Percentiles rank a stretch among this genome's conserved stretches.
Evolutionary conservation across 2,797 vertebrate genomes (phyloP).

Genomic region (Podargus strigoides): DNA sequence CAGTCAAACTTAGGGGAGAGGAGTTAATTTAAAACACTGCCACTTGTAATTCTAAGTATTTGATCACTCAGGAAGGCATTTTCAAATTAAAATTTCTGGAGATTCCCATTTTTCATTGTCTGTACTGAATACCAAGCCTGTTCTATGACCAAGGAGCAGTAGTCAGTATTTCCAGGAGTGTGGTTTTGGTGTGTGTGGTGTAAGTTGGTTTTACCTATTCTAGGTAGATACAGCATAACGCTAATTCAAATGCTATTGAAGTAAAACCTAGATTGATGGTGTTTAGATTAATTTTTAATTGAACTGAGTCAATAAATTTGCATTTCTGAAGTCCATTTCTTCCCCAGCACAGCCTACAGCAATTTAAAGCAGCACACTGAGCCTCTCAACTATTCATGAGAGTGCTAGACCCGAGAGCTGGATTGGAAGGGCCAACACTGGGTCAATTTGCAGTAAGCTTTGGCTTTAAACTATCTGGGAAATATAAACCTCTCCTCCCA

Average conservation of each 20-base stretch:
- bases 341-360: accelerated
- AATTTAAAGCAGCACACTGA: background rate
- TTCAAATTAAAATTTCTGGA: background rate
- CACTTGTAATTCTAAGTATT: background rate
- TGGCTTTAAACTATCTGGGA: background rate
- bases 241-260: background rate
- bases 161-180: background rate
- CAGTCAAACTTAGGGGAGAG: background rate
- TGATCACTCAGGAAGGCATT: background rate
- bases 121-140: background rate
- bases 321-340: background rate
- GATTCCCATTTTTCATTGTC: background rate
- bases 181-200: background rate
- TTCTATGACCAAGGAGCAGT: background rate
- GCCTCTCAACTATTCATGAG: background rate
- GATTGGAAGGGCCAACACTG: background rate
- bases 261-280: background rate
- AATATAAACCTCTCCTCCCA: background rate
- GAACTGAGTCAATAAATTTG: background rate
- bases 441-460: background rate
- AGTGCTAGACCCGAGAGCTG: background rate
- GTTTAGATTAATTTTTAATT: background rate
- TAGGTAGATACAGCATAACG: background rate
- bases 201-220: background rate
- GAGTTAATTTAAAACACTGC: background rate